A percentile compares a stretch with the other conserved stretches of the same genome.
These are phyloP conservation scores for Naja naja DNA, from an alignment of 2,113 vertebrate species.

Conservation along the genomic window DNA sequence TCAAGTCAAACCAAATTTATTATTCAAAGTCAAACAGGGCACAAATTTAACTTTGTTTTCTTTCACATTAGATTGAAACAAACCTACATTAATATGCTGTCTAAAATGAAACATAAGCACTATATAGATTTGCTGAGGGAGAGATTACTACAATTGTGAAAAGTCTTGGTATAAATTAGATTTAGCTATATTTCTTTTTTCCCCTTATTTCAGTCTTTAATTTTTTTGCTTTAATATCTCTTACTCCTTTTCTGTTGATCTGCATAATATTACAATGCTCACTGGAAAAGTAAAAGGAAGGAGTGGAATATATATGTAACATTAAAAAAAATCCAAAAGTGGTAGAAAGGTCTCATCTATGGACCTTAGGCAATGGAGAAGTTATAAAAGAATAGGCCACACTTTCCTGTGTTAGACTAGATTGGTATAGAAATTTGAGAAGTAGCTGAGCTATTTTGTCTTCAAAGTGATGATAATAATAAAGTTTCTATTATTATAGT, in stretches of 20 bases:
- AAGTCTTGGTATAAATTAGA: background rate
- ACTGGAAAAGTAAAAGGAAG: background rate
- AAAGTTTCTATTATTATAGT: background rate
- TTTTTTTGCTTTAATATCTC: background rate
- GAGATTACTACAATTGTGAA: background rate
- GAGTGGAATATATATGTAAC: background rate
- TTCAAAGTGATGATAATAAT: conserved; percentile 7
- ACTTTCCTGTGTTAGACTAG: background rate
- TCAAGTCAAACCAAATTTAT: background rate
- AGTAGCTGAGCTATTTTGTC: background rate
- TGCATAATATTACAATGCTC: background rate
- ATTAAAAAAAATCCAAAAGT: background rate
- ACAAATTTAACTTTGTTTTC: conserved; percentile 5
- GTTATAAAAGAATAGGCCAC: background rate
- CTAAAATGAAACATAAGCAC: background rate
- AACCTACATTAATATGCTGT: background rate
- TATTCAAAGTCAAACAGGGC: background rate
- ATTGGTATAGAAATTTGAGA: background rate
- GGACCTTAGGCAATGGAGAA: background rate
- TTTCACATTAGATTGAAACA: background rate
- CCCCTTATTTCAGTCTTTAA: background rate
- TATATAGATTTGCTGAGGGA: background rate
- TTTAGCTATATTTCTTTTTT: background rate
- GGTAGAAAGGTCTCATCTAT: background rate
- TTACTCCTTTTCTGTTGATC: background rate